Conservation (phyloP, 2,113 vertebrate genomes). For the Rhinoderma darwinii region DNA sequence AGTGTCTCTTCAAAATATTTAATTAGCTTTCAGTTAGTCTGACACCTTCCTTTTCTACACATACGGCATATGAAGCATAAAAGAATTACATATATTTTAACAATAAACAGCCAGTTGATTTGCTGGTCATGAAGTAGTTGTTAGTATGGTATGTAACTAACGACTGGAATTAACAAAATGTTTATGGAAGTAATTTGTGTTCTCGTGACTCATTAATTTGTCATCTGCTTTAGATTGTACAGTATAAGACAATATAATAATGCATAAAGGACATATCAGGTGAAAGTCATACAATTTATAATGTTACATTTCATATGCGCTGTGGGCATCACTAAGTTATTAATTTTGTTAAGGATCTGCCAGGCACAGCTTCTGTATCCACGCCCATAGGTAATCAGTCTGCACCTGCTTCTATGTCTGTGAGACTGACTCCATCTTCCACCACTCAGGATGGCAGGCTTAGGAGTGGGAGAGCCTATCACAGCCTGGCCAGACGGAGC, state of each 20-base stretch:
- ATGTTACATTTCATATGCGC: neutral
- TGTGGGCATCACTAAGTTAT: neutral
- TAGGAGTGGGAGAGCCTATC: too few relatives aligned
- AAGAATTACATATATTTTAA: neutral
- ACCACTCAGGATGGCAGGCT: too few relatives aligned
- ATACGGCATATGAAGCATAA: neutral
- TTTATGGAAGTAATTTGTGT: conserved; percentile 4
- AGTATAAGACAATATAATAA: conserved; percentile 27
- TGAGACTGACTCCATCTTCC: too few relatives aligned
- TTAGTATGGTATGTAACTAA: neutral
- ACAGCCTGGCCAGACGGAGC: too few relatives aligned
- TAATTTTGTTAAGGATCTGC: too few relatives aligned
- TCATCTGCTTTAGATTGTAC: conserved; percentile 26
- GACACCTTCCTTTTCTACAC: neutral
- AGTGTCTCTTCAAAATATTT: neutral
- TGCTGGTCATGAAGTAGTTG: neutral
- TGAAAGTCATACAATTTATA: conserved; percentile 21
- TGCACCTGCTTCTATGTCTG: too few relatives aligned
- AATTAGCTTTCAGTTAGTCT: neutral
- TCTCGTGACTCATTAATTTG: neutral
- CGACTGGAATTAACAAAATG: conserved; percentile 16
- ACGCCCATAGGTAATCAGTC: too few relatives aligned
- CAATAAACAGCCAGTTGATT: neutral
- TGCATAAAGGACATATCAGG: conserved; percentile 13
- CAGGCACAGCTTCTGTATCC: too few relatives aligned